A percentile compares a stretch with the other conserved stretches of the same genome.
phyloP scores from a whole-genome alignment of 2,113 vertebrate genomes.

The Abramis brama region DNA sequence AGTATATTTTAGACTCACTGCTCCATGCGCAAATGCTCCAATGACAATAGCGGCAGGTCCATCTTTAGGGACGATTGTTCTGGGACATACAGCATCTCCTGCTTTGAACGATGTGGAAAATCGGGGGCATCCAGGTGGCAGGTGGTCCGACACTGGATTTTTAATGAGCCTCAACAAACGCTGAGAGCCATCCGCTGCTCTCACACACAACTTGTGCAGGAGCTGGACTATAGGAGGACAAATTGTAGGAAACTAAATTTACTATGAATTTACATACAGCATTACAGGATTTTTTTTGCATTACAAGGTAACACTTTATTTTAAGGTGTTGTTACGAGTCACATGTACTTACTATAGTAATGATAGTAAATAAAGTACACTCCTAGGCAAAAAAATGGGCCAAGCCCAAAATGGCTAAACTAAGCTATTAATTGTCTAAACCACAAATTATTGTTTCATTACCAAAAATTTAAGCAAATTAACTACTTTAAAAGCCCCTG shows the following conservation, averaged over 20 bases:
- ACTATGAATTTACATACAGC: background rate
- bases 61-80: slow-evolving; percentile 80
- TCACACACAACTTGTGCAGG: slow-evolving; percentile 93
- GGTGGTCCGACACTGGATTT: slow-evolving; percentile 92
- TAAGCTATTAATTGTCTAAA: too few relatives aligned
- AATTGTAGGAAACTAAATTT: background rate
- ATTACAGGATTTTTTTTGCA: background rate
- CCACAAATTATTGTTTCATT: too few relatives aligned
- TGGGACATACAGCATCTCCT: slow-evolving; percentile 73
- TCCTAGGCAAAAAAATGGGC: too few relatives aligned
- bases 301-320: too few relatives aligned
- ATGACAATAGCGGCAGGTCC: slow-evolving; percentile 88
- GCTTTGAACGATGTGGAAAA: slow-evolving; percentile 85
- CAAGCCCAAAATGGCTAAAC: too few relatives aligned
- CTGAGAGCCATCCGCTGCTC: slow-evolving; percentile 94
- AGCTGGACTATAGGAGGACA: slow-evolving; percentile 83
- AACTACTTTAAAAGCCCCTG: too few relatives aligned
- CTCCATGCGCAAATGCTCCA: slow-evolving; percentile 94
- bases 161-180: slow-evolving; percentile 94
- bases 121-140: slow-evolving; percentile 91
- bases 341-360: too few relatives aligned
- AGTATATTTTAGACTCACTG: slow-evolving; percentile 74
- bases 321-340: too few relatives aligned
- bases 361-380: too few relatives aligned
- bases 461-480: too few relatives aligned